A percentile compares a stretch with the other conserved stretches of the same genome.
Conservation (phyloP, 2,797 vertebrate species). For the Molothrus ater region DNA sequence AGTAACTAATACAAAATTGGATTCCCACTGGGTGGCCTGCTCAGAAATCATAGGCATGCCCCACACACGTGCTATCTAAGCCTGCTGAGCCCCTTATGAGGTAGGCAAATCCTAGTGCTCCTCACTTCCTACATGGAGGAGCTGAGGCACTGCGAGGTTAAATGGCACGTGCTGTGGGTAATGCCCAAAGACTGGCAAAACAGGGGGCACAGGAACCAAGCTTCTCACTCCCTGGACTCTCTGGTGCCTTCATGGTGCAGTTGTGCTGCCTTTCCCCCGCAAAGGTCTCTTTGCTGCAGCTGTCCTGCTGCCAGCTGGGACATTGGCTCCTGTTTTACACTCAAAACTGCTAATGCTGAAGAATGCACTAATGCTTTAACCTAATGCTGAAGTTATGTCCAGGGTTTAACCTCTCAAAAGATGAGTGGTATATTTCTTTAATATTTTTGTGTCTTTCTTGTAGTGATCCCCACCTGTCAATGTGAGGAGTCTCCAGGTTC, state of each 20-base stretch:
- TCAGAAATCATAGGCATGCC: not conserved
- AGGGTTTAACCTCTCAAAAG: not conserved
- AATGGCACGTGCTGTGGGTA: not conserved
- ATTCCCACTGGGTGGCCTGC: not conserved
- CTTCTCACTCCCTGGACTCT: not conserved
- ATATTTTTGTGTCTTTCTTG: not conserved
- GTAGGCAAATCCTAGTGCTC: not conserved
- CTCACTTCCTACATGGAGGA: not conserved
- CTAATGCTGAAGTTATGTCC: too few relatives aligned
- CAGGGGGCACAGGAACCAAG: fast-evolving
- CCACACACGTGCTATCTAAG: not conserved
- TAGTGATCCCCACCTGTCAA: not conserved
- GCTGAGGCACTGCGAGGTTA: not conserved
- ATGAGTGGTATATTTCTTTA: not conserved
- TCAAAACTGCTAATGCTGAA: not conserved
- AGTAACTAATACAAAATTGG: not conserved
- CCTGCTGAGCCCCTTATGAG: not conserved
- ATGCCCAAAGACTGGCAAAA: not conserved
- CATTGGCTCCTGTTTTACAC: not conserved
- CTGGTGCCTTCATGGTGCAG: not conserved
- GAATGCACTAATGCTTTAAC: not conserved
- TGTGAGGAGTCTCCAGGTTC: not conserved
- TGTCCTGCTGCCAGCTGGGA: not conserved
- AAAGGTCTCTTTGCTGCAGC: not conserved
- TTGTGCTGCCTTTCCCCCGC: not conserved